Conservation (phyloP, 92 coral and sea anemone species). For the Paragorgia papillata region DNA sequence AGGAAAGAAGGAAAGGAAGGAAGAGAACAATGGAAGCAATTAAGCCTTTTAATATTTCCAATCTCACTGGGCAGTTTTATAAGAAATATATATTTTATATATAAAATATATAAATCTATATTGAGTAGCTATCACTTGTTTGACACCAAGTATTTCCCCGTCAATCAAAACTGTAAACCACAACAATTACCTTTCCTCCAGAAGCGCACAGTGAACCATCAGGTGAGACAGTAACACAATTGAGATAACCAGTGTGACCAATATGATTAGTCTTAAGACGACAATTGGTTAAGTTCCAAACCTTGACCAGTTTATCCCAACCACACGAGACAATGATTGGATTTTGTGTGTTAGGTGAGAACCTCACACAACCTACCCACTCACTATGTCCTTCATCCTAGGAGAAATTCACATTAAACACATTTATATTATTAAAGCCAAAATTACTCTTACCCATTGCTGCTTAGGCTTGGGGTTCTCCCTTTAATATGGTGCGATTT, state of each 20-base stretch:
- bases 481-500: too few relatives aligned
- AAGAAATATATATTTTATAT: too few relatives aligned
- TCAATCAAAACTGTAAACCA: too few relatives aligned
- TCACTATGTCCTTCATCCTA: slow-evolving; percentile 91
- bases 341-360: slow-evolving; percentile 97
- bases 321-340: slow-evolving; percentile 97
- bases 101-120: too few relatives aligned
- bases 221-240: slow-evolving; percentile 98
- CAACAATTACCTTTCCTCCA: slow-evolving; percentile 78
- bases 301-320: slow-evolving; percentile 96
- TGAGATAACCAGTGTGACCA: slow-evolving; percentile 94
- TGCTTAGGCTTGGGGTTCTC: too few relatives aligned
- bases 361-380: slow-evolving; percentile 97
- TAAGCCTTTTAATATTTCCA: too few relatives aligned
- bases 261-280: slow-evolving; percentile 99
- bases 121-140: too few relatives aligned
- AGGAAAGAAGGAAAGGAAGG: background rate
- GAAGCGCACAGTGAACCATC: slow-evolving; percentile 99
- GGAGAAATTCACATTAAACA: too few relatives aligned
- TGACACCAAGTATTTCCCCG: too few relatives aligned
- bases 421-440: too few relatives aligned
- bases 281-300: slow-evolving; percentile 98
- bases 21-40: background rate
- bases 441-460: too few relatives aligned
- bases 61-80: too few relatives aligned